These are phyloP conservation scores for Drosophila pruinosa DNA, from an alignment of 1,140 invertebrate species.

Conservation along the genomic window DNA sequence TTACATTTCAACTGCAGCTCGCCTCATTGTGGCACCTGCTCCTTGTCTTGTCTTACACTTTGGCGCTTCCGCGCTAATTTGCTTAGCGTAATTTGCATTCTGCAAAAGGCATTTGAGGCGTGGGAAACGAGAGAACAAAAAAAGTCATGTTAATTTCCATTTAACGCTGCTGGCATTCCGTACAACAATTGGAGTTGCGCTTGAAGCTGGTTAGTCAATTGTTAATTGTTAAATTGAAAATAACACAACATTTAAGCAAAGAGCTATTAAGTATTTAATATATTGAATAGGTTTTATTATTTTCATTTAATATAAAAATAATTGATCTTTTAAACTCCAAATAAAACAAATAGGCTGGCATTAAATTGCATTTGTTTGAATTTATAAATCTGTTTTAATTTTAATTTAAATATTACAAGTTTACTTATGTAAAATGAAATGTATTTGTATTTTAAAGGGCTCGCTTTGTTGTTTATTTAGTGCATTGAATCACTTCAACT, in stretches of 20 bases:
- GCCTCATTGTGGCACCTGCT: background rate
- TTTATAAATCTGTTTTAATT: too few species aligned
- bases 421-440: too few species aligned
- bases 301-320: too few species aligned
- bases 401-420: background rate
- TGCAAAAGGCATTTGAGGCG: slow-evolving; percentile 64
- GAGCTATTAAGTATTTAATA: too few species aligned
- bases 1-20: slow-evolving; percentile 49
- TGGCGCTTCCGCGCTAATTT: slow-evolving; percentile 75
- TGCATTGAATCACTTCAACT: slow-evolving; percentile 41
- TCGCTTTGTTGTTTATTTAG: background rate
- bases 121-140: slow-evolving; percentile 54
- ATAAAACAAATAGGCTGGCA: too few species aligned
- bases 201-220: background rate
- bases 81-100: slow-evolving; percentile 77
- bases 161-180: slow-evolving; percentile 29
- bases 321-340: too few species aligned
- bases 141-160: slow-evolving; percentile 47
- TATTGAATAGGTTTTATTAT: too few species aligned
- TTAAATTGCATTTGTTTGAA: too few species aligned
- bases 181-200: background rate
- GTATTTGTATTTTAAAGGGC: too few species aligned
- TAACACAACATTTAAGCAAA: background rate
- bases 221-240: background rate
- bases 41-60: slow-evolving; percentile 49